Evolutionary conservation across 1,140 invertebrate species (phyloP).

Genomic region (Nymphalis io): DNA sequence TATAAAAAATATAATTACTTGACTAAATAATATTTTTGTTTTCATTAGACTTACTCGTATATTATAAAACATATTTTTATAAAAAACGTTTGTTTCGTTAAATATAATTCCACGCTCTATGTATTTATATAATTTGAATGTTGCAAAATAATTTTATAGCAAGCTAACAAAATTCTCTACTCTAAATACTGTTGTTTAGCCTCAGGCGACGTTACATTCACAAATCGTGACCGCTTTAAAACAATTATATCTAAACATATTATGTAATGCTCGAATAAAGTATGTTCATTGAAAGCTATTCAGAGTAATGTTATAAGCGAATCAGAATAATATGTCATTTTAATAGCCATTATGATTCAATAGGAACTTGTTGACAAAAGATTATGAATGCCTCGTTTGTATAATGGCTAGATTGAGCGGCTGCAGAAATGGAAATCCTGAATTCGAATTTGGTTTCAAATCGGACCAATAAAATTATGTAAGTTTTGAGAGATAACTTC

Average conservation of each 20-base stretch:
- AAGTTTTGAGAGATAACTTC: no score
- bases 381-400: background rate
- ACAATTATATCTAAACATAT: conserved; percentile 11
- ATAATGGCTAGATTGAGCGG: no score
- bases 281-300: background rate
- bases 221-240: conserved; percentile 10
- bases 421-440: no score
- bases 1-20: no score
- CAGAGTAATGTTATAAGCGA: conserved; percentile 3
- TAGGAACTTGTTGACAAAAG: background rate
- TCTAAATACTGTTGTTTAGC: conserved; percentile 4
- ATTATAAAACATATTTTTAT: no score
- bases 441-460: no score
- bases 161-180: background rate
- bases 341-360: no score
- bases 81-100: no score
- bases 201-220: conserved; percentile 9
- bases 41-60: no score
- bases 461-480: no score
- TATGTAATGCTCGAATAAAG: background rate
- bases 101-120: no score
- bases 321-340: background rate
- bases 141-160: conserved; percentile 2
- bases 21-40: no score
- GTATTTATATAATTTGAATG: background rate